Evolutionary conservation across 2,797 vertebrate genomes (phyloP).

Genomic region (Muscicapa comitata): DNA sequence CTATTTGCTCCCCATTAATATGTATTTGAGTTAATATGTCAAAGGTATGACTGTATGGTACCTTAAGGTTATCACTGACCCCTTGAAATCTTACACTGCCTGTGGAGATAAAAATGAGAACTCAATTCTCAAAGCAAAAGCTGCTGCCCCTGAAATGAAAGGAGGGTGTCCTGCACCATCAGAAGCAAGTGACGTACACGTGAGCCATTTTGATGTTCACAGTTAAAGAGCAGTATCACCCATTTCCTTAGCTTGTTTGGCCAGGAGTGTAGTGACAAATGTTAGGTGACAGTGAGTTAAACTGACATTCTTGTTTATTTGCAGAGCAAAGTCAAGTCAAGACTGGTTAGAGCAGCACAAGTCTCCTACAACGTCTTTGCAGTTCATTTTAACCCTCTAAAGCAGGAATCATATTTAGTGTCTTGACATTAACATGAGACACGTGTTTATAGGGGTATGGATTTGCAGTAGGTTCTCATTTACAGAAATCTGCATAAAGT

Average conservation of each 20-base stretch:
- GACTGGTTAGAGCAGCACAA: constrained; percentile 4
- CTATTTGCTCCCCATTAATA: not conserved
- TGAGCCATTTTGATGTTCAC: not conserved
- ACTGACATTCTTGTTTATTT: constrained; percentile 47
- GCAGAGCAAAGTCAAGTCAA: constrained; percentile 39
- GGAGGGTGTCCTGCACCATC: not conserved
- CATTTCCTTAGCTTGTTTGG: constrained; percentile 26
- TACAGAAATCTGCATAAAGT: not conserved
- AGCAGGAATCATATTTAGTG: not conserved
- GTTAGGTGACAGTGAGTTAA: constrained; percentile 41
- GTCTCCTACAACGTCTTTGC: not conserved
- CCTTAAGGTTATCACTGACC: not conserved
- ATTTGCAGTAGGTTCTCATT: not conserved
- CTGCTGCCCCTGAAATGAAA: not conserved
- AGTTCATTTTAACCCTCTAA: constrained; percentile 18
- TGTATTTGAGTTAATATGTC: not conserved
- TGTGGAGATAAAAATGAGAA: not conserved
- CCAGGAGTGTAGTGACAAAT: constrained; percentile 10
- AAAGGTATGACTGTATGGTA: not conserved
- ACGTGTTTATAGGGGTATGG: not conserved
- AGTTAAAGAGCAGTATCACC: not conserved
- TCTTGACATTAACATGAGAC: not conserved
- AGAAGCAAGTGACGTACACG: not conserved
- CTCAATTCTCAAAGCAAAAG: not conserved
- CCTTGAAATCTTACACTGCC: not conserved